Percentiles rank a stretch among this genome's conserved stretches.
Conservation (phyloP, 2,797 vertebrate species). For the Oreochromis grahami region DNA sequence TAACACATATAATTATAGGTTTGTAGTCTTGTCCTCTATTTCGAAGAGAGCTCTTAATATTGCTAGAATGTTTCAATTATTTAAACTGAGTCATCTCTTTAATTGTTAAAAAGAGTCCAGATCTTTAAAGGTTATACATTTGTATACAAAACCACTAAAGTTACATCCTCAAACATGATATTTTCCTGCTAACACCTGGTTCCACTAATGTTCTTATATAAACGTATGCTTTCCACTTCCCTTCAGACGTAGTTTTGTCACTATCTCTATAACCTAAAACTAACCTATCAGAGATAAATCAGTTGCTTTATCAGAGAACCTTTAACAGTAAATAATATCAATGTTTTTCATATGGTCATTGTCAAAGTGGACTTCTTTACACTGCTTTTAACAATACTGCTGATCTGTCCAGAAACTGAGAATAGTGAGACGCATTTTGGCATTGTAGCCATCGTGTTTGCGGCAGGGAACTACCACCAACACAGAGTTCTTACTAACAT, state of each 20-base stretch:
- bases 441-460: not conserved
- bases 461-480: not conserved
- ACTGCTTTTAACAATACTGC: not conserved
- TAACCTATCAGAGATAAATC: not conserved
- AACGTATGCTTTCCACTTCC: not conserved
- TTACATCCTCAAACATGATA: not conserved
- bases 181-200: not conserved
- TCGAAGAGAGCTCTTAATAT: not conserved
- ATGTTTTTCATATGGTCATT: not conserved
- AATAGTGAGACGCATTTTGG: not conserved
- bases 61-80: not conserved
- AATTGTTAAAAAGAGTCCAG: not conserved
- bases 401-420: not conserved
- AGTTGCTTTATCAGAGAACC: not conserved
- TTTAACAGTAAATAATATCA: not conserved
- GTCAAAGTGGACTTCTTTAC: not conserved
- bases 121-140: not conserved
- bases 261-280: not conserved
- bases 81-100: not conserved
- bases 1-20: not conserved
- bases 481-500: not conserved
- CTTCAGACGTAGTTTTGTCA: not conserved
- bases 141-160: not conserved
- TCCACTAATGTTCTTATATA: not conserved
- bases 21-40: not conserved